Percentiles rank a stretch among this genome's conserved stretches.
phyloP scores from a whole-genome alignment of 2,888 invertebrate species.

The Papilio demoleus region DNA sequence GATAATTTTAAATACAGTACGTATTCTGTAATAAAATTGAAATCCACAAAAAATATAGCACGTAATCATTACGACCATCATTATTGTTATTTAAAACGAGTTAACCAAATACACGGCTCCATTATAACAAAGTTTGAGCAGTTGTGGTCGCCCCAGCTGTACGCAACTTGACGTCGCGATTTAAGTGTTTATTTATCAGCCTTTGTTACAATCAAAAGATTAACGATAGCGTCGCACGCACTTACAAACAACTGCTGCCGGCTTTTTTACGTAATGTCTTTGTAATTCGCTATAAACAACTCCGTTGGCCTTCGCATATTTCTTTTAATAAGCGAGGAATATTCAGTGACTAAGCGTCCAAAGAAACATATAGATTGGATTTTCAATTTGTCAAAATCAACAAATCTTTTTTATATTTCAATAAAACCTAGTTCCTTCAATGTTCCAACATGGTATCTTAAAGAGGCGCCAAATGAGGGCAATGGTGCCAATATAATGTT shows the following conservation, averaged over 20 bases:
- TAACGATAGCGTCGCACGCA: conserved; percentile 51
- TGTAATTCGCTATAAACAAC: conserved; percentile 38
- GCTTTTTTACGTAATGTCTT: conserved; percentile 42
- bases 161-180: conserved; percentile 52
- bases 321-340: not conserved
- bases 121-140: conserved; percentile 66
- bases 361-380: not conserved
- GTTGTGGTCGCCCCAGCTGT: conserved; percentile 59
- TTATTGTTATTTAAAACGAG: not conserved
- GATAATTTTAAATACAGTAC: too few relatives aligned
- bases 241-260: conserved; percentile 43
- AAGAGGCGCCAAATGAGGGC: not conserved
- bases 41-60: not conserved
- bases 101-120: not conserved
- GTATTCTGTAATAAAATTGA: not conserved
- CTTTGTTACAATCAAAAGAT: conserved; percentile 57
- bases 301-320: conserved; percentile 12
- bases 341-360: not conserved
- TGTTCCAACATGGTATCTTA: not conserved
- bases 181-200: conserved; percentile 63
- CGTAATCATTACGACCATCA: not conserved
- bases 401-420: not conserved
- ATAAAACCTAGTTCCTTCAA: not conserved
- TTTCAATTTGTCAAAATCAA: not conserved
- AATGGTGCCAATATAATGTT: conserved; percentile 22